Evolutionary conservation across 2,797 vertebrate species (phyloP).

Genomic region (Enoplosus armatus): DNA sequence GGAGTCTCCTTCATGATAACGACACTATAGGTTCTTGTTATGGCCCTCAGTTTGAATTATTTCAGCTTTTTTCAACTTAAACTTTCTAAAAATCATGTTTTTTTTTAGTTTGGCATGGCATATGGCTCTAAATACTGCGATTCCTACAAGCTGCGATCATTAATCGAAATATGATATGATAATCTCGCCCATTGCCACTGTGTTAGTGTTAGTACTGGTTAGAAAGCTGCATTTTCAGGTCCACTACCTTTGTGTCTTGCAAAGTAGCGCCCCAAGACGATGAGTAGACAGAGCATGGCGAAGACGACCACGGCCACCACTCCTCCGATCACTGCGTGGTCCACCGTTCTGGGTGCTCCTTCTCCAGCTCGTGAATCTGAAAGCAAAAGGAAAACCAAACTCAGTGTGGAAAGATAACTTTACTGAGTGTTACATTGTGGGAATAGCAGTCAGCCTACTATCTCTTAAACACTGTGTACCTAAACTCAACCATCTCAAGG

Average conservation of each 20-base stretch:
- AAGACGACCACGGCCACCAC: constrained; percentile 99
- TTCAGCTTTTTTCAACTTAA: too few relatives aligned
- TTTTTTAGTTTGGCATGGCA: too few relatives aligned
- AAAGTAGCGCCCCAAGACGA: constrained; percentile 97
- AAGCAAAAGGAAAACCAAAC: constrained; percentile 11
- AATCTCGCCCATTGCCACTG: background rate
- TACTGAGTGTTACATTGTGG: background rate
- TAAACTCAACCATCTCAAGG: background rate
- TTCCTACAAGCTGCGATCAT: too few relatives aligned
- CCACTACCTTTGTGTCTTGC: constrained; percentile 98
- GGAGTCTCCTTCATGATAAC: too few relatives aligned
- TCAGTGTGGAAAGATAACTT: background rate
- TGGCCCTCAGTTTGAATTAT: too few relatives aligned
- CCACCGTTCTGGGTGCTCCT: constrained; percentile 92
- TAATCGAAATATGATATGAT: too few relatives aligned
- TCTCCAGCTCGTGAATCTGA: constrained; percentile 97
- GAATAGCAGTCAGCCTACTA: background rate
- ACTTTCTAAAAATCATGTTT: too few relatives aligned
- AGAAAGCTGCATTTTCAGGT: background rate
- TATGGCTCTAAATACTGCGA: too few relatives aligned
- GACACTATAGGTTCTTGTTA: too few relatives aligned
- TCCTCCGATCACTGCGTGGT: constrained; percentile 97
- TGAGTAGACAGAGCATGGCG: constrained; percentile 98
- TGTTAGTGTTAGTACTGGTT: background rate
- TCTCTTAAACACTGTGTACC: background rate